Base-by-base conservation (phyloP, 1,140 invertebrate genomes). In the Rhizoglyphus robini region DNA sequence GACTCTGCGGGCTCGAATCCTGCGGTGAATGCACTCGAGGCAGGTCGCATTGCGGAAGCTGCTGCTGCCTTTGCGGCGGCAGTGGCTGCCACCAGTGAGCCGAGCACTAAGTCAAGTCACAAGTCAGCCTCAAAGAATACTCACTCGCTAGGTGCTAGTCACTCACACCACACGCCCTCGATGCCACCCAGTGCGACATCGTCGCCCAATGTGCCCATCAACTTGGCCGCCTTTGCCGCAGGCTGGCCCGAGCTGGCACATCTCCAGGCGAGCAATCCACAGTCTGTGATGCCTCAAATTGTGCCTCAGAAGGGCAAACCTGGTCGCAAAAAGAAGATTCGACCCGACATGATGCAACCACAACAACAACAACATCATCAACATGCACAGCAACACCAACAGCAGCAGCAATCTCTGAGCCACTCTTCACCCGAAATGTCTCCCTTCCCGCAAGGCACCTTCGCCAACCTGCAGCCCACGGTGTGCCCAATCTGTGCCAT, bases 401-500 rank as follows among this genome's bases (percentile, higher is more conserved):
- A 3, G n/a, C 29, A 58, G 54, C 54, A 58, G 15, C 54, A 13
- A 11, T 30, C 25, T 27, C 1, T n/a, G n/a, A 2, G 29, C 2
- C 54, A 34, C 54, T 31, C 29, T 3, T 57, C 51, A 57, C 4
- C 18, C 59, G 46, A 62, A 30, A 2, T 62, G 32, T 18, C 1
- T 2, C 41, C 54, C 1, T 54, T 54, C 51, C 51, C 51, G 51
- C 23, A 8, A 46, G 31, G 23, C 51, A 32, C 51, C 51, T 54
- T 54, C 20, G 8, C 51, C 51, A 54, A 54, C 51, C 20, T 54
- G 51, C 8, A 8, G 8, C 8, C 51, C 8, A 8, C 51, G 47
- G 20, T 36, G 15, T 38, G 38, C 47, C 49, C 46, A 66, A 68
- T 69, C 2, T 88, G 86, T 70, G 77, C 79, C 3, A 76, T 79